A percentile compares a stretch with the other conserved stretches of the same genome.
These are phyloP conservation scores for Cepaea hortensis DNA, from an alignment of 2,888 invertebrate genomes.

Conservation along the genomic window DNA sequence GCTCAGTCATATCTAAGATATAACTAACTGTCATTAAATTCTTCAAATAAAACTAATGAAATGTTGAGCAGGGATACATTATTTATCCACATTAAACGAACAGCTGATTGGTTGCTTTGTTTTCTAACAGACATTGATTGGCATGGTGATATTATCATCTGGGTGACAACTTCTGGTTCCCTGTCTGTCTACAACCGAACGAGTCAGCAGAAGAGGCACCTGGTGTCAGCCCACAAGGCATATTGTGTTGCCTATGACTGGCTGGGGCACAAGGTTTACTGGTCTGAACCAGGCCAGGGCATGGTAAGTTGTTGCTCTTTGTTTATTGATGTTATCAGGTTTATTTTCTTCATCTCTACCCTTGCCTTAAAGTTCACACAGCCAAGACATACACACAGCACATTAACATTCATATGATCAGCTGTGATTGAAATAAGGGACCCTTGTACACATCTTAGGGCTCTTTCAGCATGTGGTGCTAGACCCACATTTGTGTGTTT, in stretches of 20 bases:
- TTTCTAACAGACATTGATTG: conserved; percentile 84
- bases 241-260: conserved; percentile 91
- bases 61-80: not conserved
- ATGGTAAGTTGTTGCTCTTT: conserved; percentile 80
- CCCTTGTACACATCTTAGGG: too few species aligned
- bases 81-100: not conserved
- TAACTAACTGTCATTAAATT: too few species aligned
- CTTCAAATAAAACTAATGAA: not conserved
- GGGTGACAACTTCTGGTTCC: conserved; percentile 85
- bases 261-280: conserved; percentile 92
- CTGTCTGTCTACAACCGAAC: conserved; percentile 85
- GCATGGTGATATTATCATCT: conserved; percentile 85
- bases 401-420: too few species aligned
- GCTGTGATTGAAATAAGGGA: too few species aligned
- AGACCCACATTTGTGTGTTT: too few species aligned
- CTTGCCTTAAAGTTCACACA: too few species aligned
- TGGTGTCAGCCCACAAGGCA: conserved; percentile 78
- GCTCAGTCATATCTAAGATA: too few species aligned
- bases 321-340: not conserved
- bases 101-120: not conserved
- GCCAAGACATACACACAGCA: too few species aligned
- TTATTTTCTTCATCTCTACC: too few species aligned
- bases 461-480: too few species aligned
- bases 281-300: conserved; percentile 91
- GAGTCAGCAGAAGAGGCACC: conserved; percentile 65